Percentiles rank a stretch among this genome's conserved stretches.
Evolutionary conservation across 1,140 invertebrate species (phyloP).

Genomic region (Lucilia cuprina): DNA sequence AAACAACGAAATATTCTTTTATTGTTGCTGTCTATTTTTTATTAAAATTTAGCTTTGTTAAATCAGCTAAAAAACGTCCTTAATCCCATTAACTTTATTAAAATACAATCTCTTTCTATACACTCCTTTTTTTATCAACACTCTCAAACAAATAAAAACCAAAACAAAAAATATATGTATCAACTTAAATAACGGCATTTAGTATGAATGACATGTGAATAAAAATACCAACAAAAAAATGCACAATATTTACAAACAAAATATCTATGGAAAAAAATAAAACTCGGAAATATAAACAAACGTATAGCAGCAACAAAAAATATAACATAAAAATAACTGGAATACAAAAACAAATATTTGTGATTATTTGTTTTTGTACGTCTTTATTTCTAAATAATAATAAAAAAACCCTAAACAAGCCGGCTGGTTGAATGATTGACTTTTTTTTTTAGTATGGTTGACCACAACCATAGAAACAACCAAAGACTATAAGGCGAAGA

Average conservation of each 20-base stretch:
- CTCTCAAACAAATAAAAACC: too few species aligned
- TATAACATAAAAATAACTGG: not conserved
- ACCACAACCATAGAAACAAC: not conserved
- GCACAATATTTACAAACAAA: not conserved
- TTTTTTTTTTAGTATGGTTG: not conserved
- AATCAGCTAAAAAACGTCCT: too few species aligned
- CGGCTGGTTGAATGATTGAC: not conserved
- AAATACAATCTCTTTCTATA: too few species aligned
- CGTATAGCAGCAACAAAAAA: not conserved
- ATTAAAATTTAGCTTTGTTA: too few species aligned
- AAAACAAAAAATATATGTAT: too few species aligned
- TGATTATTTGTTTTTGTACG: not conserved
- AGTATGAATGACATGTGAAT: not conserved
- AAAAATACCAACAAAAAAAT: not conserved
- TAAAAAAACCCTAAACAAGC: not conserved
- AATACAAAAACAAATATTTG: not conserved
- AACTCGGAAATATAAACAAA: constrained; percentile 1
- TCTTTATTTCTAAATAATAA: not conserved
- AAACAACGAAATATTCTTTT: too few species aligned
- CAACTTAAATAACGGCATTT: not conserved
- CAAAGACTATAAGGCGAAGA: not conserved
- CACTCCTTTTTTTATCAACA: too few species aligned
- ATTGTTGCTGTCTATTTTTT: too few species aligned
- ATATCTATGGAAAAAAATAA: not conserved
- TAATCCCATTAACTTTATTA: too few species aligned